Percentiles rank a stretch among this genome's conserved stretches.
These are phyloP conservation scores for Pangasianodon gigas DNA, from an alignment of 2,113 vertebrate genomes.

Conservation along the genomic window DNA sequence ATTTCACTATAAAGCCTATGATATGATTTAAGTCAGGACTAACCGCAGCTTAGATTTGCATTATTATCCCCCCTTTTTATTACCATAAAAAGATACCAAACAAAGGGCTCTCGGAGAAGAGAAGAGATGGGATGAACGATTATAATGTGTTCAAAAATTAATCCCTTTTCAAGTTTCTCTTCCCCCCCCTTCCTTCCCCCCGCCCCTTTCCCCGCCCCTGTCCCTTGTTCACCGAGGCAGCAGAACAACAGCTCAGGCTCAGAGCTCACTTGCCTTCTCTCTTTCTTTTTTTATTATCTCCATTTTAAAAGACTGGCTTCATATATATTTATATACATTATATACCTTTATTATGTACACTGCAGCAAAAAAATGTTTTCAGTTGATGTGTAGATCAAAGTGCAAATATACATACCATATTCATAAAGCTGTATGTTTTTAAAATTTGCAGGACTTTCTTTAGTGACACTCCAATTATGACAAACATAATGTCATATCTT, in stretches of 20 bases:
- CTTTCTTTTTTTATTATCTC: constrained; percentile 39
- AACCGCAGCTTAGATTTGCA: constrained; percentile 11
- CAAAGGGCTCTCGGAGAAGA: constrained; percentile 7
- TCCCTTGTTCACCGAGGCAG: constrained; percentile 24
- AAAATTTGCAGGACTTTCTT: constrained; percentile 32
- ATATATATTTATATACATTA: constrained; percentile 42
- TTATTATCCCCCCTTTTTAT: constrained; percentile 12
- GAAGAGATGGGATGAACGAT: constrained; percentile 4
- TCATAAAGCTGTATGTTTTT: constrained; percentile 41
- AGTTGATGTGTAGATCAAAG: constrained; percentile 36
- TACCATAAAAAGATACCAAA: constrained; percentile 32
- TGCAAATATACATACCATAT: constrained; percentile 54
- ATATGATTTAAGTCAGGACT: constrained; percentile 34
- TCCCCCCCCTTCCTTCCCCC: no score
- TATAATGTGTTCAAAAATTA: background rate
- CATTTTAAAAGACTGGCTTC: constrained; percentile 45
- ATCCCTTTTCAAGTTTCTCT: constrained; percentile 25
- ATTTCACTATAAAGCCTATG: constrained; percentile 42
- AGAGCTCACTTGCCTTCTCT: background rate
- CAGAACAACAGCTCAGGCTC: constrained; percentile 7
- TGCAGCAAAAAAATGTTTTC: constrained; percentile 31
- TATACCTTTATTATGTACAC: constrained; percentile 49
- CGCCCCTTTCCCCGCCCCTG: background rate
- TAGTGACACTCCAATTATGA: background rate
- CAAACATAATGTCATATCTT: background rate